A percentile compares a stretch with the other conserved stretches of the same genome.
Evolutionary conservation across 2,113 vertebrate genomes (phyloP).

Genomic region (Laticauda laticaudata): DNA sequence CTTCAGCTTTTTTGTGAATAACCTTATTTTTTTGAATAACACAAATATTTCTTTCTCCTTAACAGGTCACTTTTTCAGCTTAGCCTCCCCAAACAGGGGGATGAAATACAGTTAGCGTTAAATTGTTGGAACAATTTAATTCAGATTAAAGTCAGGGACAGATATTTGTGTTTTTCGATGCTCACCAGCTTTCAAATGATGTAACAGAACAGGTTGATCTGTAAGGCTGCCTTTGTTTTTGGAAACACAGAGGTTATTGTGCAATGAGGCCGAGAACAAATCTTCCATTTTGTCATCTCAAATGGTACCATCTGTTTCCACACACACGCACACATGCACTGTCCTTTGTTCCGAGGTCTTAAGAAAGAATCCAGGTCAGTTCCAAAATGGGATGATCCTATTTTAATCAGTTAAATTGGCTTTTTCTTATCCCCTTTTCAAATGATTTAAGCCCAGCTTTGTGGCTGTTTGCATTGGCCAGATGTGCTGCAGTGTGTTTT

Average conservation of each 20-base stretch:
- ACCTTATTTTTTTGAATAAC: not conserved
- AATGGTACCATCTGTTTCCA: not conserved
- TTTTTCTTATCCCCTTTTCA: not conserved
- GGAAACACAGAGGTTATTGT: not conserved
- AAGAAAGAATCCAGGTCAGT: not conserved
- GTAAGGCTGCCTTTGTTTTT: not conserved
- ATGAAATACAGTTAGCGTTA: not conserved
- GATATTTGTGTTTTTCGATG: too few species aligned
- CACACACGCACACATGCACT: too few species aligned
- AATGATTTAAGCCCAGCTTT: not conserved
- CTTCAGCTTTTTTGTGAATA: too few species aligned
- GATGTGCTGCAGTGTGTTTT: not conserved
- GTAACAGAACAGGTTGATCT: not conserved
- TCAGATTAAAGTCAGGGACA: not conserved
- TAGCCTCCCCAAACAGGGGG: not conserved
- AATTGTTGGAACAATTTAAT: not conserved
- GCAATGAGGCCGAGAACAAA: not conserved
- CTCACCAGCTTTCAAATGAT: not conserved
- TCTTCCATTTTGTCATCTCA: not conserved
- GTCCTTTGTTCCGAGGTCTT: not conserved
- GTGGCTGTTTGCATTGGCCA: not conserved
- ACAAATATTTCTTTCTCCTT: not conserved
- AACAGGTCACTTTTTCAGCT: not conserved
- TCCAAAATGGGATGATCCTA: not conserved
- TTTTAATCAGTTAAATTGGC: not conserved